These are phyloP conservation scores for Pocillopora grandis DNA, from an alignment of 92 coral and sea anemone genomes.

Conservation along the genomic window DNA sequence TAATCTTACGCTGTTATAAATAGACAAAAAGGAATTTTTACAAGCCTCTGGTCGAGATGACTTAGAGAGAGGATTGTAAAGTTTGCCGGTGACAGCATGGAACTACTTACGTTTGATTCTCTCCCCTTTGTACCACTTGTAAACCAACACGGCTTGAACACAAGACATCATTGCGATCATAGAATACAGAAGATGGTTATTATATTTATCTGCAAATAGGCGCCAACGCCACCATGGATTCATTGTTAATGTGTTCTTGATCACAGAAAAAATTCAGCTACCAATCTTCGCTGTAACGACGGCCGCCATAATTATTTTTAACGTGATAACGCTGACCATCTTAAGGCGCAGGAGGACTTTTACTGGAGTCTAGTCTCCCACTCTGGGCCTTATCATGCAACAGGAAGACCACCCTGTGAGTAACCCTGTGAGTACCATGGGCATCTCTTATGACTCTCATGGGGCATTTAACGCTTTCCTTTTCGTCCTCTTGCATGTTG, in stretches of 20 bases:
- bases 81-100: not conserved
- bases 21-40: too few species aligned
- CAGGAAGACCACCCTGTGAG: too few species aligned
- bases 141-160: conserved; percentile 52
- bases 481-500: too few species aligned
- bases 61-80: too few species aligned
- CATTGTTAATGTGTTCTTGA: conserved; percentile 18
- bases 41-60: too few species aligned
- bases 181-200: conserved; percentile 43
- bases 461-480: too few species aligned
- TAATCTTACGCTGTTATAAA: too few species aligned
- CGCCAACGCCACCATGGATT: conserved; percentile 59
- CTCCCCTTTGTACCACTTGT: conserved; percentile 50
- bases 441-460: too few species aligned
- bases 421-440: too few species aligned
- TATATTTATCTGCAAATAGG: conserved; percentile 48
- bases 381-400: not conserved
- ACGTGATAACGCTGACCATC: conserved; percentile 17
- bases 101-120: conserved; percentile 36
- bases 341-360: not conserved
- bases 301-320: conserved; percentile 28
- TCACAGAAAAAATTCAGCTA: not conserved
- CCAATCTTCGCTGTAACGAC: not conserved
- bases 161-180: conserved; percentile 56
- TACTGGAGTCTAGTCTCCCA: not conserved